phyloP scores from a whole-genome alignment of 2,113 vertebrate genomes.

The Raja brachyura region DNA sequence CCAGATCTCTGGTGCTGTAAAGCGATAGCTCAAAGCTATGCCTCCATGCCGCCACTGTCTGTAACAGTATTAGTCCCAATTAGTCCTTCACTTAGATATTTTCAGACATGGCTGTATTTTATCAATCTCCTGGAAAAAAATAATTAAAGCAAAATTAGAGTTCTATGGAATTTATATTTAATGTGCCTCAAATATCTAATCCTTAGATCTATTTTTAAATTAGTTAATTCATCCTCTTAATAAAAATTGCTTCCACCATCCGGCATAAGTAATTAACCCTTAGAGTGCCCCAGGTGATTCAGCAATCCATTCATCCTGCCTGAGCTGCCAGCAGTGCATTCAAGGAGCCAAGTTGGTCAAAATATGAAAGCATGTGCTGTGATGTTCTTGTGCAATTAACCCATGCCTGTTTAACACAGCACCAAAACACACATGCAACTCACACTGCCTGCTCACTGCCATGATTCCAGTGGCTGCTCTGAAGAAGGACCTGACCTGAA shows the following conservation, averaged over 20 bases:
- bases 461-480: no score
- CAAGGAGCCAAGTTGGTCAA: no score
- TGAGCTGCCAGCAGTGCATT: neutral
- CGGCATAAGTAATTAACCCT: neutral
- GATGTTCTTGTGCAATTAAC: no score
- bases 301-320: neutral
- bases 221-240: neutral
- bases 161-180: neutral
- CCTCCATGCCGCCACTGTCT: no score
- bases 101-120: neutral
- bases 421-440: no score
- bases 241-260: neutral
- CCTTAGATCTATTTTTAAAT: neutral
- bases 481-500: no score
- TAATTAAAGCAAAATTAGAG: conserved; percentile 11
- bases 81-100: neutral
- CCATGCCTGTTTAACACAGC: no score
- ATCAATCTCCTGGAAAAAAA: neutral
- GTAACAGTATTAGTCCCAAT: neutral
- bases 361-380: no score
- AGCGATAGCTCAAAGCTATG: no score
- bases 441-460: no score
- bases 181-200: neutral
- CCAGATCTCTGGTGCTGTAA: no score
- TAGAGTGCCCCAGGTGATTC: neutral